phyloP scores from a whole-genome alignment of 2,888 invertebrate species.

The Ligdia adustata region DNA sequence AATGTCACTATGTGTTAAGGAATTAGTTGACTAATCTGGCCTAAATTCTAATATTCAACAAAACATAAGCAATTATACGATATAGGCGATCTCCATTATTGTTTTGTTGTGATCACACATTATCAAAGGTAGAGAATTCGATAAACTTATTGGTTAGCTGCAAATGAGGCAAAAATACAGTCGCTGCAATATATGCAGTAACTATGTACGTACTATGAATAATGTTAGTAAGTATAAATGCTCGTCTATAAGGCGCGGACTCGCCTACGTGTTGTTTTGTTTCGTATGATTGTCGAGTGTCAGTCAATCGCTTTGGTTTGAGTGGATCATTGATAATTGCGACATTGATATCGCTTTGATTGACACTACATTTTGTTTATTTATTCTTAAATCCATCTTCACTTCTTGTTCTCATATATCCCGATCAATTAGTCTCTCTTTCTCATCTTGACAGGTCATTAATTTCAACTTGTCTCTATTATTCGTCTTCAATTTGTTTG shows the following conservation, averaged over 20 bases:
- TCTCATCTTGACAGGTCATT: conserved; percentile 44
- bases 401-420: conserved; percentile 43
- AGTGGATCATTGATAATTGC: conserved; percentile 40
- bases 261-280: conserved; percentile 42
- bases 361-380: conserved; percentile 54
- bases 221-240: too few species aligned
- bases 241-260: conserved; percentile 13
- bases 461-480: conserved; percentile 38
- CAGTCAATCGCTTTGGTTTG: conserved; percentile 42
- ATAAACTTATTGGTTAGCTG: too few species aligned
- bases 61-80: too few species aligned
- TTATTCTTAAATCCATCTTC: conserved; percentile 40
- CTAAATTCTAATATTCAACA: too few species aligned
- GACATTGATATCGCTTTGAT: conserved; percentile 54
- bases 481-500: conserved; percentile 12
- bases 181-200: too few species aligned
- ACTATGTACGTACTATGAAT: too few species aligned
- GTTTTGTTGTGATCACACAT: too few species aligned
- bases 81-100: too few species aligned
- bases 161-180: too few species aligned
- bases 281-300: conserved; percentile 58
- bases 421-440: conserved; percentile 46
- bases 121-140: too few species aligned
- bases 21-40: too few species aligned
- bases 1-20: too few species aligned